phyloP scores from a whole-genome alignment of 2,888 invertebrate species.

The Epistrophe grossulariae region DNA sequence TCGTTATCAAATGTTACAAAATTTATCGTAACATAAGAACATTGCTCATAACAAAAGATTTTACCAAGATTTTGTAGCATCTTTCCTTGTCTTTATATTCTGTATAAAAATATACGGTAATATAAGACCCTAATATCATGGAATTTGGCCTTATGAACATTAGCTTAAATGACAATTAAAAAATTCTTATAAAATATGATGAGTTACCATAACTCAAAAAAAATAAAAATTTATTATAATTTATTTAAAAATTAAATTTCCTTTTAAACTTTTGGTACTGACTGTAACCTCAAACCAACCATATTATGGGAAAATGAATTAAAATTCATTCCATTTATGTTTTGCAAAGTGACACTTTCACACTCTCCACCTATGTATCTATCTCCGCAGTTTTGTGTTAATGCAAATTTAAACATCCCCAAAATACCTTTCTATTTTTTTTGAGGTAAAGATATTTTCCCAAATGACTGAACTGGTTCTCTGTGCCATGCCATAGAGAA shows the following conservation, averaged over 20 bases:
- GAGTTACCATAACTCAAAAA: no score
- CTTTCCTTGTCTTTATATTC: no score
- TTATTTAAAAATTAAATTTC: background rate
- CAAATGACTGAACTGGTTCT: background rate
- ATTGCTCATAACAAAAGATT: no score
- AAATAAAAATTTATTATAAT: no score
- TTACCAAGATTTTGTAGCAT: no score
- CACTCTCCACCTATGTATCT: constrained; percentile 40
- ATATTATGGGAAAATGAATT: constrained; percentile 36
- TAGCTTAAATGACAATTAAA: no score
- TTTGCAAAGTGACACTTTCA: constrained; percentile 57
- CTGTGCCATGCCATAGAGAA: background rate
- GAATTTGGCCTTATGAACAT: no score
- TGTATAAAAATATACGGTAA: no score
- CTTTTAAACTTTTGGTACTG: background rate
- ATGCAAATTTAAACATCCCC: constrained; percentile 58
- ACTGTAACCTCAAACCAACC: constrained; percentile 40
- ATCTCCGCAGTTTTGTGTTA: constrained; percentile 27
- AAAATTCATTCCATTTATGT: constrained; percentile 66
- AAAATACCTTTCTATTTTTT: background rate
- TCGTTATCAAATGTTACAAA: no score
- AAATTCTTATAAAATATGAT: no score
- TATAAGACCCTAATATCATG: no score
- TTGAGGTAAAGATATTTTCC: constrained; percentile 5
- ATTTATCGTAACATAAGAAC: no score